Conservation (phyloP, 2,888 invertebrate genomes). For the Tromatobia lineatoria region DNA sequence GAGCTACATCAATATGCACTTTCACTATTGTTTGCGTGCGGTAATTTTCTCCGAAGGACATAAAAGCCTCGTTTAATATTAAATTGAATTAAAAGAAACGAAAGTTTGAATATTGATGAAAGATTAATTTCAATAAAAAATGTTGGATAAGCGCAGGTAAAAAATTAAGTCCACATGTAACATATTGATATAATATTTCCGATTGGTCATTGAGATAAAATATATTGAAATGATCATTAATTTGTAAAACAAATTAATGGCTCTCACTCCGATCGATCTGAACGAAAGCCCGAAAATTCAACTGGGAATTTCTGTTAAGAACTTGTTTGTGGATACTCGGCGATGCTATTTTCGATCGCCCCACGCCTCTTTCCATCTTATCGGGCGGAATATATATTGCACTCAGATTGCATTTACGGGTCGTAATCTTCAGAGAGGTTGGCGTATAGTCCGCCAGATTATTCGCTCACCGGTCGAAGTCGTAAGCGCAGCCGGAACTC, state of each 20-base stretch:
- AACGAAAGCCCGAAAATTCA: neutral
- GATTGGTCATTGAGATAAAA: neutral
- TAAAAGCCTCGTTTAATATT: neutral
- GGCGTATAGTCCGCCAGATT: slow-evolving; percentile 36
- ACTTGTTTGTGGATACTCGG: slow-evolving; percentile 31
- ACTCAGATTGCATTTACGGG: slow-evolving; percentile 56
- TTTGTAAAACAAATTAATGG: neutral
- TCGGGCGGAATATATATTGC: slow-evolving; percentile 47
- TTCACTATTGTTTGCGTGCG: slow-evolving; percentile 4
- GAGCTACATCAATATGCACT: neutral
- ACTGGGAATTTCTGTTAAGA: neutral
- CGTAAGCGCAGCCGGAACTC: slow-evolving; percentile 60
- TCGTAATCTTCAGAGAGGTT: slow-evolving; percentile 49
- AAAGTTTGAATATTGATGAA: neutral
- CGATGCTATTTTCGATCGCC: slow-evolving; percentile 47
- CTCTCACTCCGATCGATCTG: neutral
- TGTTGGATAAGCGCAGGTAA: neutral
- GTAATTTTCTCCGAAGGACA: neutral
- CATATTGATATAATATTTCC: too few relatives aligned
- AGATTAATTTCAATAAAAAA: neutral
- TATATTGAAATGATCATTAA: neutral
- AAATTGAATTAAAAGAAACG: neutral
- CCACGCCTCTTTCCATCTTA: slow-evolving; percentile 39
- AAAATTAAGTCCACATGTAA: too few relatives aligned
- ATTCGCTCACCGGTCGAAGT: slow-evolving; percentile 41